Percentiles rank a stretch among this genome's conserved stretches.
Conservation (phyloP, 2,888 invertebrate genomes). For the Trissoscelio sp. region DNA sequence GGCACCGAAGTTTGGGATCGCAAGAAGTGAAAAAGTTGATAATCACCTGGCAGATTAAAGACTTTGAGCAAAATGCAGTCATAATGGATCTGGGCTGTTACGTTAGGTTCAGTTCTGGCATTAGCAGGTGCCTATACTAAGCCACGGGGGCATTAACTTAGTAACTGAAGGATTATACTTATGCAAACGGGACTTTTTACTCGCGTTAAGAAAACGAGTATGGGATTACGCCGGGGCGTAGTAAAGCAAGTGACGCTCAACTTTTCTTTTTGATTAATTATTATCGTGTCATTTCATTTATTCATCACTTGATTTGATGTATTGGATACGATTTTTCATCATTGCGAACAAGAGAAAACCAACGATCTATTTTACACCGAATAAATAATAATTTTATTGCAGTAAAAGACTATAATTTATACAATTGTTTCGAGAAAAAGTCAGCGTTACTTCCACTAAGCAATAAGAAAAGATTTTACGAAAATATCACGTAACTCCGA, state of each 20-base stretch:
- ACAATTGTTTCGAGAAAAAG: slow-evolving; percentile 11
- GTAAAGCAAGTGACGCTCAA: slow-evolving; percentile 10
- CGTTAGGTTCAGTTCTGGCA: slow-evolving; percentile 44
- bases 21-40: slow-evolving; percentile 47
- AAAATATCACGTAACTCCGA: slow-evolving; percentile 69
- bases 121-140: slow-evolving; percentile 63
- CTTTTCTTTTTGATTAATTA: slow-evolving; percentile 44
- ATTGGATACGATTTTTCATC: not conserved
- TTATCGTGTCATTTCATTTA: slow-evolving; percentile 5
- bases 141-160: slow-evolving; percentile 56
- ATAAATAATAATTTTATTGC: slow-evolving; percentile 18
- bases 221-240: slow-evolving; percentile 31
- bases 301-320: not conserved
- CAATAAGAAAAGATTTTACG: slow-evolving; percentile 50
- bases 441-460: slow-evolving; percentile 23
- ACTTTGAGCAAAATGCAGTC: slow-evolving; percentile 57
- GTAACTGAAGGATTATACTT: slow-evolving; percentile 66
- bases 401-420: not conserved
- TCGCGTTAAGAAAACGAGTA: slow-evolving; percentile 60
- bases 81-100: slow-evolving; percentile 59
- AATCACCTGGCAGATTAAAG: slow-evolving; percentile 53
- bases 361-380: not conserved
- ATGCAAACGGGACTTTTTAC: slow-evolving; percentile 66
- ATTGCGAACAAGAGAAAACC: too few species aligned
- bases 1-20: too few species aligned